Conservation (phyloP, 2,113 vertebrate species). For the Percopsis transmontana region DNA sequence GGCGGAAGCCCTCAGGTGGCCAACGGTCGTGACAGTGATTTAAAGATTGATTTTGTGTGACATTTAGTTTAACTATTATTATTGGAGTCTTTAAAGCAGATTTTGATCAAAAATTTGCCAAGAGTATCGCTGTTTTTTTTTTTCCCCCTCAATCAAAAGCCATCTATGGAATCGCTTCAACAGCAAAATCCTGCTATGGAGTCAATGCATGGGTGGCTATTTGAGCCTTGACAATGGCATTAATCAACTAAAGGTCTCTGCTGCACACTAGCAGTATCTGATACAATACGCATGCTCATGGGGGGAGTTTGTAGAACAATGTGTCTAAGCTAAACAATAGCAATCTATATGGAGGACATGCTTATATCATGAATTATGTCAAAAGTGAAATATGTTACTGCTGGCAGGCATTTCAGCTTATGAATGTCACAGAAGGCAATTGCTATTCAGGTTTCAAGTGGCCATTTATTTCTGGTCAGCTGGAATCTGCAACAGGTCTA, state of each 20-base stretch:
- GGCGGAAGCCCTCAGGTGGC: too few relatives aligned
- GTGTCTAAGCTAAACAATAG: background rate
- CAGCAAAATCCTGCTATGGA: background rate
- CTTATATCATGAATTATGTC: constrained; percentile 11
- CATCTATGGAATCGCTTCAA: background rate
- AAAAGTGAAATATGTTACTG: constrained; percentile 8
- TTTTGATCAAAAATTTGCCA: too few relatives aligned
- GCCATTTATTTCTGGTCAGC: constrained; percentile 40
- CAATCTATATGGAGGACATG: background rate
- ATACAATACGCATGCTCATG: background rate
- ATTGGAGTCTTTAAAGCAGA: too few relatives aligned
- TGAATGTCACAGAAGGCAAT: constrained; percentile 22
- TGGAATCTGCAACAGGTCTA: constrained; percentile 42
- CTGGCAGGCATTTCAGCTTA: constrained; percentile 19
- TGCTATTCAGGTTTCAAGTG: constrained; percentile 45
- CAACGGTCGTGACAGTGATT: too few relatives aligned
- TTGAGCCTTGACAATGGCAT: constrained; percentile 1
- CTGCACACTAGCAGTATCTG: background rate
- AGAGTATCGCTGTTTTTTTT: too few relatives aligned
- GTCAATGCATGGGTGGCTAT: background rate
- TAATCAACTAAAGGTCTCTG: constrained; percentile 6
- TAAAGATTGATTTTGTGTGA: too few relatives aligned
- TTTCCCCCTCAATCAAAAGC: too few relatives aligned
- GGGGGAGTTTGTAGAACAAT: background rate
- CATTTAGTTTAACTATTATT: too few relatives aligned